Evolutionary conservation across 2,888 invertebrate species (phyloP).

Genomic region (Rhyacophila evoluta): DNA sequence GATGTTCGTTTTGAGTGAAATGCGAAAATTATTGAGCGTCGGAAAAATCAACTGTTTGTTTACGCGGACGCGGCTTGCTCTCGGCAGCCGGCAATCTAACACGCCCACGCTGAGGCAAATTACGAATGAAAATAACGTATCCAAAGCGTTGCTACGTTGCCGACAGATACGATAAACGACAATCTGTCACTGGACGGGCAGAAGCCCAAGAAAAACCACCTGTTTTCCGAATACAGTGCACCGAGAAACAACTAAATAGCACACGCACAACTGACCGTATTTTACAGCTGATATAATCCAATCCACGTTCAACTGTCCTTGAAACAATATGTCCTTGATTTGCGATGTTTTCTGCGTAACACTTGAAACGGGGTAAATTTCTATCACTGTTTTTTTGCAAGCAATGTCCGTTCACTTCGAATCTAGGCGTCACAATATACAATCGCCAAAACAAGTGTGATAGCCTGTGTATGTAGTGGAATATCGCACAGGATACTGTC

Average conservation of each 20-base stretch:
- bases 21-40: background rate
- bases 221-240: background rate
- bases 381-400: constrained; percentile 7
- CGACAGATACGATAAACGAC: background rate
- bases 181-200: constrained; percentile 4
- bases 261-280: background rate
- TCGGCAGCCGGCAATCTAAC: background rate
- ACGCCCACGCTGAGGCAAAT: background rate
- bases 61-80: background rate
- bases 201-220: constrained; percentile 16
- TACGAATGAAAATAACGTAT: constrained; percentile 19
- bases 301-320: background rate
- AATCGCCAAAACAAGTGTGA: background rate
- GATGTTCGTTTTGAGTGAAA: background rate
- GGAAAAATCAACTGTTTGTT: background rate
- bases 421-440: background rate
- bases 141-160: background rate
- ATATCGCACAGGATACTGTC: background rate
- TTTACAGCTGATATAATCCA: background rate
- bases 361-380: background rate
- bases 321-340: background rate
- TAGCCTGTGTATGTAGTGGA: constrained; percentile 7
- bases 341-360: background rate
- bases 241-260: background rate
- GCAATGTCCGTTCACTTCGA: constrained; percentile 17